Base-by-base conservation (phyloP, 1,140 invertebrate species). In the Odontomachus brunneus region DNA sequence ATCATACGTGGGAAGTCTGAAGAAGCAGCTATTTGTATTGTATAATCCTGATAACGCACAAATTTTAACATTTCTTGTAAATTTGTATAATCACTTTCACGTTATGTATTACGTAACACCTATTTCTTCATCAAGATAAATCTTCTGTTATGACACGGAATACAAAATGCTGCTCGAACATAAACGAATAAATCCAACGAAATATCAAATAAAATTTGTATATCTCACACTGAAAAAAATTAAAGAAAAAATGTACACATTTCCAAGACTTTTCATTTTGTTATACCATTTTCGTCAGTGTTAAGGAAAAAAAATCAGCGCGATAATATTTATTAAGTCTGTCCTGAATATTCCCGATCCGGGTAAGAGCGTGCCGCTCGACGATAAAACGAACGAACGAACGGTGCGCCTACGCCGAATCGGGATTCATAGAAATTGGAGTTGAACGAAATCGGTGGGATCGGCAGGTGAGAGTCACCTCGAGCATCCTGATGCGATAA, bases 371-470 rank as follows among this genome's bases (percentile, higher is more conserved):
- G 49, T 48, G 29, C 22, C 33, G 22, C n/a, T 67, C 19, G 53
- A 17, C 22, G 75, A 67, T 67, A 67, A 67, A 78, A 2, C 9
- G 5, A 33, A 33, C 26, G n/a, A 53, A 26, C 15, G 22, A 57
- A 57, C n/a, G 33, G 12, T 44, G 22, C 17, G 22, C 9, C 3
- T 57, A 78, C 63, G 33, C 9, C 51, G 65, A 69, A 69, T 69
- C 17, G 17, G n/a, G 17, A 69, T 80, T 69, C 65, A 33, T 69
- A 57, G 75, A 71, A 80, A 69, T 80, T 65, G 3, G 9, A 71
- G 44, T 2, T 38, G 9, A 76, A 44, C 17, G 38, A 76, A 71
- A 71, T 80, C 51, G 17, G 48, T 65, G 48, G 71, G 44, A 48
- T 63, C 17, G 29, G 38, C 55, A 86, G 73, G 67, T 86, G 26